These are phyloP conservation scores for Oreochromis niloticus DNA, from an alignment of 2,113 vertebrate genomes.

Conservation along the genomic window DNA sequence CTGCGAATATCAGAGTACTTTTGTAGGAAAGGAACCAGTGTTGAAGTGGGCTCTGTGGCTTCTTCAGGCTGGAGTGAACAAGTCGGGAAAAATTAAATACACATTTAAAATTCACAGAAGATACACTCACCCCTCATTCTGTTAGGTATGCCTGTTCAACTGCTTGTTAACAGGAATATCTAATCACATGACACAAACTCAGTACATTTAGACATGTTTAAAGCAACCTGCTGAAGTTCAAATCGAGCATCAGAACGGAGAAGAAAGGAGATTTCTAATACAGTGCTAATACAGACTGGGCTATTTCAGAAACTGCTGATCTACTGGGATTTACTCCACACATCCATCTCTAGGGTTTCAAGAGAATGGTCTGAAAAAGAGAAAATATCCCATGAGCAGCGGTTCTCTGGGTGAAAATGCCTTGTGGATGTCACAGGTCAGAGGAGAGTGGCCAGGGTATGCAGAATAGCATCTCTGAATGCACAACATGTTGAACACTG, in stretches of 20 bases:
- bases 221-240: background rate
- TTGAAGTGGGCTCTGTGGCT: conserved; percentile 83
- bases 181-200: no score
- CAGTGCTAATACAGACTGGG: no score
- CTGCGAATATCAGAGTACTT: conserved; percentile 89
- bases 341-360: background rate
- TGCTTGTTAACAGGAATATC: no score
- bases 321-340: conserved; percentile 66
- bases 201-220: background rate
- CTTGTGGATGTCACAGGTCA: background rate
- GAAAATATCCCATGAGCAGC: background rate
- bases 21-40: conserved; percentile 88
- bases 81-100: background rate
- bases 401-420: background rate
- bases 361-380: background rate
- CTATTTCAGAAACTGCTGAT: background rate
- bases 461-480: background rate
- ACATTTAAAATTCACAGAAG: background rate
- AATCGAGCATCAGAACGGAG: background rate
- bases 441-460: background rate
- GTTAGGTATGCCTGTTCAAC: background rate
- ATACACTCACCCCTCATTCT: background rate
- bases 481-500: background rate
- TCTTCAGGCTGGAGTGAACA: conserved; percentile 79
- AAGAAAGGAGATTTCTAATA: background rate